Evolutionary conservation across 1,140 invertebrate species (phyloP).

Genomic region (Brachionus koreanus): DNA sequence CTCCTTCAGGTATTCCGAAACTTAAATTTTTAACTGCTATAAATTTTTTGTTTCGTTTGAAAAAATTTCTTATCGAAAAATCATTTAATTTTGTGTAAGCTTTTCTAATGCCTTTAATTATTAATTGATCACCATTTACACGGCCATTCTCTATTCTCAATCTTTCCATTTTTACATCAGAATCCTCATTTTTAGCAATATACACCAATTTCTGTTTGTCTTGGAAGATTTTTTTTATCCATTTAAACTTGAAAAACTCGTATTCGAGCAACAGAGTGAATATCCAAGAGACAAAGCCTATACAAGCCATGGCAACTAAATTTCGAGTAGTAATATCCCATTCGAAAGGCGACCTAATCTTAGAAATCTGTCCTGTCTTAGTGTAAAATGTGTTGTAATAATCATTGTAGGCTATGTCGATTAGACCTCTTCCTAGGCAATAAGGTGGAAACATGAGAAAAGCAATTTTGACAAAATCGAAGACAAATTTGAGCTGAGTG

Average conservation of each 20-base stretch:
- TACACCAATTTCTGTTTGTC: neutral
- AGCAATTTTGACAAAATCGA: slow-evolving; percentile 64
- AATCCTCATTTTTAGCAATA: slow-evolving; percentile 48
- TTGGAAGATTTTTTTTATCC: slow-evolving; percentile 45
- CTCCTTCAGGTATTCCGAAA: slow-evolving; percentile 51
- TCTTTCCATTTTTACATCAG: neutral
- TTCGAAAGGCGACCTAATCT: slow-evolving; percentile 58
- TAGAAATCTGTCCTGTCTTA: slow-evolving; percentile 56
- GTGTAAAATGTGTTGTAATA: slow-evolving; percentile 43
- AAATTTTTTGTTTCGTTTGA: slow-evolving; percentile 46
- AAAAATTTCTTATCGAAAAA: neutral
- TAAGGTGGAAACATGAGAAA: slow-evolving; percentile 71
- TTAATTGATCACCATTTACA: neutral
- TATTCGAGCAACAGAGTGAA: slow-evolving; percentile 60
- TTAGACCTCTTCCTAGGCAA: slow-evolving; percentile 65
- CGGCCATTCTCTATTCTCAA: slow-evolving; percentile 6
- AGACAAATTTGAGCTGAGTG: slow-evolving; percentile 62
- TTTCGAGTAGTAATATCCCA: slow-evolving; percentile 59
- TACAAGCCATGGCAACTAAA: slow-evolving; percentile 58
- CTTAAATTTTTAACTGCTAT: slow-evolving; percentile 52
- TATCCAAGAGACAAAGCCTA: slow-evolving; percentile 58
- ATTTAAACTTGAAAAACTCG: slow-evolving; percentile 55
- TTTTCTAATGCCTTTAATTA: slow-evolving; percentile 15
- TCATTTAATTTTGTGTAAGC: neutral
- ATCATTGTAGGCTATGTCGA: slow-evolving; percentile 60